Percentiles rank a stretch among this genome's conserved stretches.
Evolutionary conservation across 2,888 invertebrate genomes (phyloP).

Genomic region (Podabrus alpinus): DNA sequence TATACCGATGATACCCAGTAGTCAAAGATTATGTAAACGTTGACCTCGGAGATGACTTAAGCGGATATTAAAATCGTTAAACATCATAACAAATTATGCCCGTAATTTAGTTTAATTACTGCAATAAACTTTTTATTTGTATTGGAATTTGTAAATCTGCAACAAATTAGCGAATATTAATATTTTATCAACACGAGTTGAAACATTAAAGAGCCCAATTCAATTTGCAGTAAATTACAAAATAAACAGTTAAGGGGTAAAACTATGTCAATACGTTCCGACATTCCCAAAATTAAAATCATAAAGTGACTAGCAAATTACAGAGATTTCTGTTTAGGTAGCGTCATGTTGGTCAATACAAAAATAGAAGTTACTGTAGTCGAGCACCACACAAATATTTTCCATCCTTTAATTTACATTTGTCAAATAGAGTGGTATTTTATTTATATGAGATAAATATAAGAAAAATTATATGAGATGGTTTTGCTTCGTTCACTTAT

Average conservation of each 20-base stretch:
- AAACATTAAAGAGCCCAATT: neutral
- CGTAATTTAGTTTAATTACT: neutral
- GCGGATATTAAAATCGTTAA: neutral
- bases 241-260: constrained; percentile 28
- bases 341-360: constrained; percentile 17
- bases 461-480: neutral
- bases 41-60: neutral
- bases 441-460: neutral
- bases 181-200: neutral
- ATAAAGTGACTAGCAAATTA: constrained; percentile 36
- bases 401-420: neutral
- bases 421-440: neutral
- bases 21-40: neutral
- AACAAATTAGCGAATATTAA: neutral
- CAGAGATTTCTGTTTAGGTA: constrained; percentile 28
- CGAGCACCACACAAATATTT: neutral
- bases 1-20: neutral
- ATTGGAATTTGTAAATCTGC: neutral
- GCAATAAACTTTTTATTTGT: neutral
- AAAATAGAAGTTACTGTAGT: constrained; percentile 23
- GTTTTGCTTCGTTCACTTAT: neutral
- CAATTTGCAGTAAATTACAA: constrained; percentile 20
- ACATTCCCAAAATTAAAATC: constrained; percentile 36
- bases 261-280: constrained; percentile 15
- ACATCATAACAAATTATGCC: neutral